Evolutionary conservation across 2,888 invertebrate genomes (phyloP).

Genomic region (Drosophila birchii): DNA sequence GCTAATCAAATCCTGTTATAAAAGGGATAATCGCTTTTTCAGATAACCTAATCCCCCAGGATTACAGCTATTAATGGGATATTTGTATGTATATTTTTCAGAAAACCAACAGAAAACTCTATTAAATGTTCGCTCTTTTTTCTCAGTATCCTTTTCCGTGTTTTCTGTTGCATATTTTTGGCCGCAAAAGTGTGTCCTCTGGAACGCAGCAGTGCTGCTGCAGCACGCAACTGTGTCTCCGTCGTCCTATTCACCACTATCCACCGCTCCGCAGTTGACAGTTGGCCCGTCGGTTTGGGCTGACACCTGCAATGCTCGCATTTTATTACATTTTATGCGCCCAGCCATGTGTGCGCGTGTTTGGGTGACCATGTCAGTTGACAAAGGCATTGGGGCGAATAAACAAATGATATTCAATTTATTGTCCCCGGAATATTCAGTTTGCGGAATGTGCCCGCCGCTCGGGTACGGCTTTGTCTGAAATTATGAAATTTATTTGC

Average conservation of each 20-base stretch:
- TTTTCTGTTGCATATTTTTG: constrained; percentile 66
- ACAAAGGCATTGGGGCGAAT: constrained; percentile 74
- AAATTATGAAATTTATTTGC: constrained; percentile 39
- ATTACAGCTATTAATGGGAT: background rate
- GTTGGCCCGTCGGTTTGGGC: constrained; percentile 63
- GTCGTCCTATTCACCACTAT: background rate
- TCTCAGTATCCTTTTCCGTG: constrained; percentile 8
- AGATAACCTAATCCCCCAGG: constrained; percentile 1
- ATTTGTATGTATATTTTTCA: background rate
- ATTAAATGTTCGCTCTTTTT: background rate
- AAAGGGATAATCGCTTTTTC: background rate
- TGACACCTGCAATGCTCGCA: constrained; percentile 80
- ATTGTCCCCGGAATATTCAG: constrained; percentile 53
- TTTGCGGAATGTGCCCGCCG: constrained; percentile 43
- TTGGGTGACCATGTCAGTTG: constrained; percentile 64
- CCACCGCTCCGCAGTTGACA: constrained; percentile 62
- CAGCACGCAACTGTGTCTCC: constrained; percentile 1
- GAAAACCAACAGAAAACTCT: background rate
- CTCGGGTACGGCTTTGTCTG: background rate
- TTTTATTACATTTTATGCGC: constrained; percentile 75
- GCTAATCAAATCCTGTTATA: background rate
- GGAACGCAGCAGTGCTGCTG: constrained; percentile 31
- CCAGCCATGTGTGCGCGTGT: constrained; percentile 31
- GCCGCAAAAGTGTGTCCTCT: constrained; percentile 76
- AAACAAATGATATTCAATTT: constrained; percentile 80